Evolutionary conservation across 2,113 vertebrate genomes (phyloP).

Genomic region (Leptobrachium ailaonicum): DNA sequence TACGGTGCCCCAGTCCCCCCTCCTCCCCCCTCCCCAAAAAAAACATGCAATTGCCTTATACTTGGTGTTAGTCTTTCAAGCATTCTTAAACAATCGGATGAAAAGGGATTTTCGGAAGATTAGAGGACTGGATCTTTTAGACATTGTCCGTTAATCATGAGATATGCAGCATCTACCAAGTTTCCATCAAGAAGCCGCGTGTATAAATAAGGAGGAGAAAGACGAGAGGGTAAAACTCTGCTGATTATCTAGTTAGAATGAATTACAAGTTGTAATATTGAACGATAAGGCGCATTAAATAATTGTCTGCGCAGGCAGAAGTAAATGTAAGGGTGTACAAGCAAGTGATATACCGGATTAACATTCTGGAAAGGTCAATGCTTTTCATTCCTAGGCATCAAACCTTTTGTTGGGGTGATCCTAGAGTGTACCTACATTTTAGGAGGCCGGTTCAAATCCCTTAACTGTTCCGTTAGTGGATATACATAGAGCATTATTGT

Average conservation of each 20-base stretch:
- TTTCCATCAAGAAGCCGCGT: constrained; percentile 71
- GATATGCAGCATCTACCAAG: constrained; percentile 80
- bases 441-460: constrained; percentile 58
- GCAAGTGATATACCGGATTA: constrained; percentile 87
- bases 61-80: constrained; percentile 95
- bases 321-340: constrained; percentile 74
- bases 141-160: constrained; percentile 96
- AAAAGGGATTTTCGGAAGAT: constrained; percentile 99
- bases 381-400: constrained; percentile 86
- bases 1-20: constrained; percentile 75
- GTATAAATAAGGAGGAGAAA: constrained; percentile 64
- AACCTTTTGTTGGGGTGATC: constrained; percentile 84
- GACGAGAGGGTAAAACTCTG: constrained; percentile 63
- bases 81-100: constrained; percentile 98
- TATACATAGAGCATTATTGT: no score
- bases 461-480: background rate
- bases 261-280: constrained; percentile 74
- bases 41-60: constrained; percentile 79
- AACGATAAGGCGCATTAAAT: constrained; percentile 74
- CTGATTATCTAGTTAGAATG: constrained; percentile 72
- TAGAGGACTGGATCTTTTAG: constrained; percentile 92
- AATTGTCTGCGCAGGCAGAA: constrained; percentile 76
- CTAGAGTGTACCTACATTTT: constrained; percentile 67
- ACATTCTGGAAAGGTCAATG: constrained; percentile 83
- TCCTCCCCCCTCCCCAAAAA: constrained; percentile 60